phyloP scores from a whole-genome alignment of 2,888 invertebrate genomes.

The Mesorhabditis spiculigera region DNA sequence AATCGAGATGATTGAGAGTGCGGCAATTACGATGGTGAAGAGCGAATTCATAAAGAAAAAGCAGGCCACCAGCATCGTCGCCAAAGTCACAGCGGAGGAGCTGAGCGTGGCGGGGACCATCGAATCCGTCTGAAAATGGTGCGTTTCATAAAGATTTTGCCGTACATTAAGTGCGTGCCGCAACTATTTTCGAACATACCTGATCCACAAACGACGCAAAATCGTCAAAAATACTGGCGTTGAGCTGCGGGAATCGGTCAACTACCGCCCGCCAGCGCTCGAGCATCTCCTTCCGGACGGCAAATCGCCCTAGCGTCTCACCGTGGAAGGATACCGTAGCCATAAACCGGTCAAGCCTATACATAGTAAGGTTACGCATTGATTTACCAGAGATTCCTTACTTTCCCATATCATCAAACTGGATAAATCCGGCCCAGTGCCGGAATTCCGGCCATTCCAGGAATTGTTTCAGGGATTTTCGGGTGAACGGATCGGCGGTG shows the following conservation, averaged over 20 bases:
- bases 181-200: slow-evolving; percentile 17
- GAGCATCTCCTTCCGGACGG: slow-evolving; percentile 21
- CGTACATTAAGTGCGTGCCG: neutral
- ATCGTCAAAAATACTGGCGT: slow-evolving; percentile 49
- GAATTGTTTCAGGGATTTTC: slow-evolving; percentile 39
- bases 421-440: slow-evolving; percentile 51
- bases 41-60: slow-evolving; percentile 53
- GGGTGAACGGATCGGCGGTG: slow-evolving; percentile 22
- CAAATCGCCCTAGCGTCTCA: slow-evolving; percentile 34
- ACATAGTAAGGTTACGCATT: neutral
- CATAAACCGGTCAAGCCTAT: slow-evolving; percentile 40
- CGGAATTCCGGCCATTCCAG: slow-evolving; percentile 53
- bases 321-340: slow-evolving; percentile 50
- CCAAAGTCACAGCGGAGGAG: slow-evolving; percentile 36
- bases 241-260: slow-evolving; percentile 38
- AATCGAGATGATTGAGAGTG: slow-evolving; percentile 50
- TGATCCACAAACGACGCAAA: slow-evolving; percentile 52
- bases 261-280: slow-evolving; percentile 43
- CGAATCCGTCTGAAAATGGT: slow-evolving; percentile 20
- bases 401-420: slow-evolving; percentile 35
- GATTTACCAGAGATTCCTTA: neutral
- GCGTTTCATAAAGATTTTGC: neutral
- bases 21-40: slow-evolving; percentile 52
- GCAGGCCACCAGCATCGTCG: slow-evolving; percentile 52
- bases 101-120: slow-evolving; percentile 41